Percentiles rank a stretch among this genome's conserved stretches.
Conservation (phyloP, 2,113 vertebrate genomes). For the Lamprotornis superbus region DNA sequence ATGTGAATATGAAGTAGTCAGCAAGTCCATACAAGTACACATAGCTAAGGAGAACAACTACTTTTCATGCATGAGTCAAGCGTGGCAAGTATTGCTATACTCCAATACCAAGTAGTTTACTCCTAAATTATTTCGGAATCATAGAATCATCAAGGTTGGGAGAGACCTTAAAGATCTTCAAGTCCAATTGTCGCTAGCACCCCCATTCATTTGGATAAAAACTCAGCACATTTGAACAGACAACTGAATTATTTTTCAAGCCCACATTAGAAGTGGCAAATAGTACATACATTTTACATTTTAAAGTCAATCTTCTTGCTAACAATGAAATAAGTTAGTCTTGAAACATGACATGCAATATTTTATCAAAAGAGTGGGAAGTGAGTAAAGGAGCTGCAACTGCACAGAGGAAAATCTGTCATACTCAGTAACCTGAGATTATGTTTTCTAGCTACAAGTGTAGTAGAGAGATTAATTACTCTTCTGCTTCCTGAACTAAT, state of each 20-base stretch:
- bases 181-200: not conserved
- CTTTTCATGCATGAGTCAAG: not conserved
- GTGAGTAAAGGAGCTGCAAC: not conserved
- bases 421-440: slow-evolving; percentile 2
- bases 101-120: not conserved
- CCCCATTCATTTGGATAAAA: not conserved
- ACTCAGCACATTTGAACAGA: not conserved
- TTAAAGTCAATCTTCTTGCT: not conserved
- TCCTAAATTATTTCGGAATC: not conserved
- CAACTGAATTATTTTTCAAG: not conserved
- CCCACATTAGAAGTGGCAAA: not conserved
- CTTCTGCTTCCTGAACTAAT: not conserved
- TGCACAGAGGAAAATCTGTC: not conserved
- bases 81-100: not conserved
- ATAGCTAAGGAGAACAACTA: not conserved
- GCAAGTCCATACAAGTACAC: not conserved
- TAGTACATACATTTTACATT: not conserved
- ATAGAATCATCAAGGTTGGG: not conserved
- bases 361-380: not conserved
- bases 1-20: not conserved
- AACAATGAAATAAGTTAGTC: not conserved
- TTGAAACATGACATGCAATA: not conserved
- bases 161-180: not conserved
- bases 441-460: not conserved
- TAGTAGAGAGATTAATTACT: not conserved